phyloP scores from a whole-genome alignment of 2,113 vertebrate species.

The Otis tarda region DNA sequence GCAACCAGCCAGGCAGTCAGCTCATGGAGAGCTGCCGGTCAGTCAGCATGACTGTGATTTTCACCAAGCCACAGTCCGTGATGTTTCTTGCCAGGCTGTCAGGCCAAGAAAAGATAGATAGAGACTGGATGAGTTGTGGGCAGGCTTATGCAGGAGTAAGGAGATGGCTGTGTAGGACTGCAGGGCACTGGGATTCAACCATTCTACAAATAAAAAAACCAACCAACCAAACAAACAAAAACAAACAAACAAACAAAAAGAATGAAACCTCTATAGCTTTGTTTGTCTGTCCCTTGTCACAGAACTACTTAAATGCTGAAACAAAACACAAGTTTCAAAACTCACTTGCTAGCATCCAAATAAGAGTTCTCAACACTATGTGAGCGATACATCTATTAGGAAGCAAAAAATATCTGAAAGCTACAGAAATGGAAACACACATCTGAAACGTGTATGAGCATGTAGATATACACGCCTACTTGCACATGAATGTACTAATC shows the following conservation, averaged over 20 bases:
- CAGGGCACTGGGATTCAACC: neutral
- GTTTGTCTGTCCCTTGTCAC: neutral
- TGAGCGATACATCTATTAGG: neutral
- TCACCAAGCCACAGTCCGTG: neutral
- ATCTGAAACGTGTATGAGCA: rapidly evolving
- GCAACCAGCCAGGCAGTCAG: neutral
- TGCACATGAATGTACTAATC: neutral
- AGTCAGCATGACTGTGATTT: rapidly evolving
- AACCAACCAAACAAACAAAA: neutral
- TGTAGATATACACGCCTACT: too few species aligned
- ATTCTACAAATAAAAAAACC: neutral
- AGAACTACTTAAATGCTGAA: neutral
- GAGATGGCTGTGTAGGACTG: neutral
- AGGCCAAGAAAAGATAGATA: neutral
- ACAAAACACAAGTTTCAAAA: neutral
- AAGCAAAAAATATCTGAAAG: neutral
- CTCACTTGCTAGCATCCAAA: neutral
- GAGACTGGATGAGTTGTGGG: neutral
- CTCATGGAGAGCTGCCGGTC: neutral
- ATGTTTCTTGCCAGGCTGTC: neutral
- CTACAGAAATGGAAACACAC: rapidly evolving
- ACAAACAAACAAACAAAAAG: neutral
- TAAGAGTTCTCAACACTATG: neutral
- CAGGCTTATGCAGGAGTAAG: neutral
- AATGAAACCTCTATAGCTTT: neutral